Evolutionary conservation across 2,113 vertebrate genomes (phyloP), one percentile per base, ranked within the genome.

Genomic region (Hydrochoerus hydrochaeris): DNA sequence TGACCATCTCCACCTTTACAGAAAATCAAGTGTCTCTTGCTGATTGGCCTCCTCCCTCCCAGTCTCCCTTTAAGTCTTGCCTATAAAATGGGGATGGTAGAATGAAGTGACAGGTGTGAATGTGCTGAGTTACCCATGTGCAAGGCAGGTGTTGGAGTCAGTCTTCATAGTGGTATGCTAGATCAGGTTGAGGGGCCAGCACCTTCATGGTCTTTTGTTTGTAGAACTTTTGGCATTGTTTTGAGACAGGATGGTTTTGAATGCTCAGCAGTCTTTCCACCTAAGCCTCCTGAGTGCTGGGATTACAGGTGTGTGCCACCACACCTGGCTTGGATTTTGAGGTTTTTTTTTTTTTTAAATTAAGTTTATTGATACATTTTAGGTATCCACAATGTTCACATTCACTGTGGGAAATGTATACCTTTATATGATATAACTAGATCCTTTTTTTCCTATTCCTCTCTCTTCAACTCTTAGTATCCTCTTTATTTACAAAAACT

Each of bases 141-240:
- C 46, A 38, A 3, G 82, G 32, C 44, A 11, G 78, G 30, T 85
- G 30, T 63, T 89, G 80, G 60, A 46, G 7, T n/a, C 0, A 0
- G 35, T 57, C 7, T n/a, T 22, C 26, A 24, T 52, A 12, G 52
- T 22, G n/a, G 83, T 52, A 54, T 14, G 24, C 67, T 75, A 12
- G 38, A 5, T 19, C 12, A 11, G 73, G 22, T 82, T 41, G 54
- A 60, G 63, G n/a, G 30, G 52, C 75, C 44, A 95, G 81, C 63
- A 89, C 4, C 11, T 54, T 96, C 67, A 49, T 69, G 32, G 62
- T 82, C 69, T 85, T 95, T 62, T 94, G 44, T 77, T 97, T 94
- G 60, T 90, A 46, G 35, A 94, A 88, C 62, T 60, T 4, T 80
- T 94, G 77, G 20, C 67, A 52, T 91, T 78, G 91, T 97, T 69